A percentile compares a stretch with the other conserved stretches of the same genome.
These are phyloP conservation scores for Carettochelys insculpta DNA, from an alignment of 2,113 vertebrate species.

Conservation along the genomic window DNA sequence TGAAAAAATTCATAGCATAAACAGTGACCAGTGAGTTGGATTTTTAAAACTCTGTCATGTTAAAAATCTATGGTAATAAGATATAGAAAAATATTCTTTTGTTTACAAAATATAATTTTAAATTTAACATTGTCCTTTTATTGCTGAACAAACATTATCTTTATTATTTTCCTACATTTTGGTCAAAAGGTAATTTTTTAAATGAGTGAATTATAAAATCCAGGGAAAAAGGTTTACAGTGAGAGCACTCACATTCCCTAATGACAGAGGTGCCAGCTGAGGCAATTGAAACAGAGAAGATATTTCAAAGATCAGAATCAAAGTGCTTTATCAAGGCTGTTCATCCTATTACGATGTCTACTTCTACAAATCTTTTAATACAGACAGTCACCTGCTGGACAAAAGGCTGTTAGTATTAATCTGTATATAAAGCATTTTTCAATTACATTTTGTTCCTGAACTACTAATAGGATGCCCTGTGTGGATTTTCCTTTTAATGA, in stretches of 20 bases:
- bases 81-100: conserved; percentile 32
- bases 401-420: conserved; percentile 35
- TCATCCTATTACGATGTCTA: conserved; percentile 52
- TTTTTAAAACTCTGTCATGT: conserved; percentile 59
- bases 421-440: conserved; percentile 45
- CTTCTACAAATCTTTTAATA: conserved; percentile 49
- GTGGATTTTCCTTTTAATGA: conserved; percentile 38
- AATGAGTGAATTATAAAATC: conserved; percentile 41
- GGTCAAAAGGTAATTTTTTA: conserved; percentile 56
- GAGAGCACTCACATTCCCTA: conserved; percentile 6
- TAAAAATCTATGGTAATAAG: conserved; percentile 45
- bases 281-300: conserved; percentile 29
- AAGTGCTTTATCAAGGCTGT: conserved; percentile 60
- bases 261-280: conserved; percentile 11
- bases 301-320: conserved; percentile 63
- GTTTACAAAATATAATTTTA: conserved; percentile 43
- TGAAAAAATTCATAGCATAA: conserved; percentile 44
- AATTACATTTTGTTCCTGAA: background rate
- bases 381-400: conserved; percentile 61
- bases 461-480: background rate
- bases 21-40: conserved; percentile 51
- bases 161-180: background rate
- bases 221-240: conserved; percentile 26
- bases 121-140: background rate
- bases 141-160: conserved; percentile 25